Evolutionary conservation across 2,888 invertebrate species (phyloP).

Genomic region (Rhagophthalmus giganteus): DNA sequence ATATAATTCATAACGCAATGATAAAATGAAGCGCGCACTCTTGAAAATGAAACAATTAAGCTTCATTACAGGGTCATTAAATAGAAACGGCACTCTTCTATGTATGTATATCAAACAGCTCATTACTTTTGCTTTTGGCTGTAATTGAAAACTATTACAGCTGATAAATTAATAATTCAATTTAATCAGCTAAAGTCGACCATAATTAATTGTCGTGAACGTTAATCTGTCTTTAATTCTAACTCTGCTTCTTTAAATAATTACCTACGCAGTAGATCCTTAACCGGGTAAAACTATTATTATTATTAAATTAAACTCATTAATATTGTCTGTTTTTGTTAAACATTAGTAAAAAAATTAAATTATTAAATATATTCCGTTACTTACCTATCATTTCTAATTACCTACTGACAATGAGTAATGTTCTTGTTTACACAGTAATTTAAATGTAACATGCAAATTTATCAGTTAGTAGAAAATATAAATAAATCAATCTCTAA

Average conservation of each 20-base stretch:
- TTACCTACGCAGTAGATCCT: constrained; percentile 3
- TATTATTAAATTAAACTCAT: constrained; percentile 6
- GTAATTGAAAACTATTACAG: constrained; percentile 27
- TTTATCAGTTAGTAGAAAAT: no score
- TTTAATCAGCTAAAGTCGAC: constrained; percentile 24
- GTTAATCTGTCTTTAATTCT: constrained; percentile 15
- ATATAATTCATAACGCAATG: constrained; percentile 38
- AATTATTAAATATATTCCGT: no score
- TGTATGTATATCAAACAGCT: constrained; percentile 22
- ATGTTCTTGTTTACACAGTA: no score
- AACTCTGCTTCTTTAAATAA: constrained; percentile 8
- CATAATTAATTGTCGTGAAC: constrained; percentile 20
- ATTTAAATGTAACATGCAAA: no score
- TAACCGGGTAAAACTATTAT: constrained; percentile 6
- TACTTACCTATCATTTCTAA: no score
- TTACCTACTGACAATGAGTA: no score
- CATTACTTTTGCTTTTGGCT: constrained; percentile 20
- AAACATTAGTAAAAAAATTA: no score
- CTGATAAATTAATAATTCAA: constrained; percentile 17
- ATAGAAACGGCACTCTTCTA: constrained; percentile 28
- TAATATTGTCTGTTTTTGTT: constrained; percentile 5
- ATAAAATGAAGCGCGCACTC: constrained; percentile 37
- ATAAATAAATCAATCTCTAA: no score
- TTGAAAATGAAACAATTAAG: constrained; percentile 38
- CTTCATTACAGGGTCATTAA: constrained; percentile 37